Base-by-base conservation (phyloP, 2,113 vertebrate genomes). In the Sapajus apella region DNA sequence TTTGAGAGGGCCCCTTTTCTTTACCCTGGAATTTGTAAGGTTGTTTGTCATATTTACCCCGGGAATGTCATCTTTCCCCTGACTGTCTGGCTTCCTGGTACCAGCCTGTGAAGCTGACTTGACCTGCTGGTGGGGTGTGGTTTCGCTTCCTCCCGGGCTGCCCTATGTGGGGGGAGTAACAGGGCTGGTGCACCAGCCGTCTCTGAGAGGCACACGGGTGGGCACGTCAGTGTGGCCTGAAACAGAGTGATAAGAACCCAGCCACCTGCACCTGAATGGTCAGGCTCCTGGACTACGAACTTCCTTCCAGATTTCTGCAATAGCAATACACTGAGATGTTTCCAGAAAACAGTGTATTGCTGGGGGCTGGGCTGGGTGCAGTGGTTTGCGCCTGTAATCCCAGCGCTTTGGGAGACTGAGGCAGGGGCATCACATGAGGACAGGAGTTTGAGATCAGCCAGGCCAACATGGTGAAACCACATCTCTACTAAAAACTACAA, bases 141-240 rank as follows among this genome's bases (percentile, higher is more conserved):
- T 18, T 37, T n/a, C 2, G 0, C 27, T 75, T 10, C 12, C 13
- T n/a, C 11, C 18, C 30, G 32, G 20, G 16, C 21, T 90, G 12
- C 21, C 17, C 1, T 23, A 14, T 32, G 37, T 16, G 12, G 43
- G 13, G 17, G 11, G 21, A 56, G 40, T 4, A 35, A 20, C 0
- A 16, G 61, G 14, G 17, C 40, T 18, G 32, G 20, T 7, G 25
- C 10, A 17, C 8, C 0, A 27, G 35, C 23, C 47, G 45, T 7
- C 14, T n/a, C 35, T 56, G 4, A 40, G 40, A 32, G 1, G 2
- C 32, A 8, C n/a, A 9, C 0, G 0, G 2, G 37, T 87, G 25
- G 66, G n/a, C 4, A 40, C 43, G 20, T 32, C 7, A 6, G 0
- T 18, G 25, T 27, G 21, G 30, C 52, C 73, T 27, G 3, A 72